Conservation (phyloP, 1,140 invertebrate species). For the Fopius arisanus region DNA sequence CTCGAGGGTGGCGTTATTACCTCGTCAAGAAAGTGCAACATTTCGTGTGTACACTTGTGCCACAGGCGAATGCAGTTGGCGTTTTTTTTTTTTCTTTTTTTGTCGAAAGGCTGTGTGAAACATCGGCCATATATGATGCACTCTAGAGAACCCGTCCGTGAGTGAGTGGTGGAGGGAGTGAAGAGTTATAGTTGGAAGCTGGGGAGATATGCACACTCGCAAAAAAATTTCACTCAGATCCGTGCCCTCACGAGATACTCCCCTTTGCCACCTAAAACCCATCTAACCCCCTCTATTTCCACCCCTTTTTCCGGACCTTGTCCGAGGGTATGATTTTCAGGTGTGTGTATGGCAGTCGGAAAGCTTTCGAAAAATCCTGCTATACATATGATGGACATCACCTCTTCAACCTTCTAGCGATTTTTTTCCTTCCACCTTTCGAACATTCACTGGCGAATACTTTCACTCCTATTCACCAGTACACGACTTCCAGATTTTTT, state of each 20-base stretch:
- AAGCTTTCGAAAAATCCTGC: too few relatives aligned
- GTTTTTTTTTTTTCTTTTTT: not conserved
- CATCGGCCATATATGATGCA: conserved; percentile 11
- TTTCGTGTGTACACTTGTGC: not conserved
- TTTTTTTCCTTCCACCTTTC: too few relatives aligned
- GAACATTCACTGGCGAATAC: too few relatives aligned
- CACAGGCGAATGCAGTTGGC: not conserved
- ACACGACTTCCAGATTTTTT: too few relatives aligned
- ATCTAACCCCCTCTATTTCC: too few relatives aligned
- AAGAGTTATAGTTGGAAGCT: not conserved
- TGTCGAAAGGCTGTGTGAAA: not conserved
- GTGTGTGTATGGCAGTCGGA: too few relatives aligned
- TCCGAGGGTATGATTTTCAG: too few relatives aligned
- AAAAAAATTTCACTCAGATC: not conserved
- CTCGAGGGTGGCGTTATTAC: not conserved
- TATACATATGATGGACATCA: too few relatives aligned
- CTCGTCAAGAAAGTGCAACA: conserved; percentile 11
- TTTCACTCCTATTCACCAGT: too few relatives aligned
- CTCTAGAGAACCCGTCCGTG: not conserved
- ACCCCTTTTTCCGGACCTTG: too few relatives aligned
- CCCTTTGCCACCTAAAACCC: not conserved
- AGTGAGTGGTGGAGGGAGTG: not conserved
- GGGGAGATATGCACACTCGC: conserved; percentile 9
- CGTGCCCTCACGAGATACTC: not conserved
- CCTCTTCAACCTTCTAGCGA: too few relatives aligned